Percentiles rank a stretch among this genome's conserved stretches.
These are phyloP conservation scores for Ferdinandea cuprea DNA, from an alignment of 2,888 invertebrate species.

Conservation along the genomic window DNA sequence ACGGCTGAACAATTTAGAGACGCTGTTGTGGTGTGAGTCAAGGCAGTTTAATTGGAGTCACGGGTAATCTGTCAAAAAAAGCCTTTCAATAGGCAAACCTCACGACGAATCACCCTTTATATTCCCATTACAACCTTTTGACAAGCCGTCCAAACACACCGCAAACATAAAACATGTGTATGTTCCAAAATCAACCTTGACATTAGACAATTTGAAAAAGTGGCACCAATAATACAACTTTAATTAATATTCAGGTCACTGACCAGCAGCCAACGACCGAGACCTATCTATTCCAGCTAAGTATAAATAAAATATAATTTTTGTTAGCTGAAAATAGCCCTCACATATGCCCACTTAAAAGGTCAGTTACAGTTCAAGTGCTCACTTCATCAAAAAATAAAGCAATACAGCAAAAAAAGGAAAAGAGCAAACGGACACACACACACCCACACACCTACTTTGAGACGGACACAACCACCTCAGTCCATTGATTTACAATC, in stretches of 20 bases:
- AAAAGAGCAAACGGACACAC: constrained; percentile 16
- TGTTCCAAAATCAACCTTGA: no score
- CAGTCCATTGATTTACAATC: constrained; percentile 40
- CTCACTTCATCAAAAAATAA: background rate
- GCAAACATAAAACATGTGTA: no score
- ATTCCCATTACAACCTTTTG: no score
- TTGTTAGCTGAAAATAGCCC: constrained; percentile 9
- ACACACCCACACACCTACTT: constrained; percentile 1
- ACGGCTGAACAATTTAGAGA: no score
- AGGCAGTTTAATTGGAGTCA: no score
- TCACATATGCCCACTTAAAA: constrained; percentile 9
- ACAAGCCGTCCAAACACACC: no score
- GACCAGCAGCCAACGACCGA: background rate
- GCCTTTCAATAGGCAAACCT: no score
- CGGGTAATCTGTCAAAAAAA: no score
- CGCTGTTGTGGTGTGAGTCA: no score
- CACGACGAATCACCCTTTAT: no score
- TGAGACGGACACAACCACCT: background rate
- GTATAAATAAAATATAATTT: constrained; percentile 30
- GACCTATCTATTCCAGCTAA: background rate
- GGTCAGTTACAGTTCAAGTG: constrained; percentile 11
- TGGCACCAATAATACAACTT: no score
- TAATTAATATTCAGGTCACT: background rate
- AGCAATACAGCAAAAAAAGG: constrained; percentile 4
- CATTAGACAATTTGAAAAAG: no score